Evolutionary conservation across 2,888 invertebrate genomes (phyloP), one percentile per base, ranked within the genome.

Genomic region (Cabera pusaria): DNA sequence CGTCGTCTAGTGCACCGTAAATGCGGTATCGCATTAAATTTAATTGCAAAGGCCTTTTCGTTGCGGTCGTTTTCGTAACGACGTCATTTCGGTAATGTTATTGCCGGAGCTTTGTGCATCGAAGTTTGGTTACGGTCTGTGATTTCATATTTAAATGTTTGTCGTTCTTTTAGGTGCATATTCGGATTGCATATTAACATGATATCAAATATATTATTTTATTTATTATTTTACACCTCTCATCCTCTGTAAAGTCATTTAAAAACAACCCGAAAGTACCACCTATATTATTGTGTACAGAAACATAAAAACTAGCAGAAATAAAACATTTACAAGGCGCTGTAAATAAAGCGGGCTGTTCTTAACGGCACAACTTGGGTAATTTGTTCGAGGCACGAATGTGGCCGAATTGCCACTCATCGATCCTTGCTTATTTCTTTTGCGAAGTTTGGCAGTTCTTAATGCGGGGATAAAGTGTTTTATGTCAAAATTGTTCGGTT

Each of bases 41-140:
- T 56, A 56, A 56, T 53, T 53, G 49, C 53, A 11, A 44, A 43
- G 40, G 48, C 41, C 46, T 52, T 56, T 56, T 44, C 35, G 44
- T 38, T 44, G 49, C 48, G 34, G 38, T 41, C 20, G 33, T 14
- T 17, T 6, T 35, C 40, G 48, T 51, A 53, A 53, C 42, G 46
- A 44, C 52, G 48, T 42, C 49, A 44, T 53, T 50, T 25, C 43
- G 25, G 42, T 43, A 46, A 50, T 47, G 35, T 41, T 49, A 46
- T 48, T 27, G 28, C 29, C 29, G 24, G 10, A 19, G 16, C 11
- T 12, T 17, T 20, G 17, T 28, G 27, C 33, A 26, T 27, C 28
- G 27, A 32, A 20, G 11, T 37, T 34, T 27, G 17, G 31, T 40
- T 37, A 16, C 23, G n/a, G n/a, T n/a, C n/a, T n/a, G 29, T 11